Percentiles rank a stretch among this genome's conserved stretches.
Evolutionary conservation across 1,140 invertebrate genomes (phyloP).

Genomic region (Caenorhabditis tropicalis): DNA sequence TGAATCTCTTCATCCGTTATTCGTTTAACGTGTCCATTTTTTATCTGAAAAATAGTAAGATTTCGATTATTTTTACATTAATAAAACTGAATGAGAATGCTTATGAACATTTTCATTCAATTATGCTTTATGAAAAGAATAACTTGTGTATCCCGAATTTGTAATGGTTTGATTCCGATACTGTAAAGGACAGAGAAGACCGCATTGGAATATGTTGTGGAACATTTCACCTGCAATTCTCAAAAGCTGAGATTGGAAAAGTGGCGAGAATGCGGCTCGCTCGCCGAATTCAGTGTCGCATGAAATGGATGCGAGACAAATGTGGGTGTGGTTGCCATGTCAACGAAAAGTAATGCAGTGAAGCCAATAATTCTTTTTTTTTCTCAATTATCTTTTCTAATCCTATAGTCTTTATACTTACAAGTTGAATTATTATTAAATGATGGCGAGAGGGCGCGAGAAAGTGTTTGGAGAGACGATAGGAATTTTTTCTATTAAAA

Average conservation of each 20-base stretch:
- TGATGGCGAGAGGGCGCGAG: too few species aligned
- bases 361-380: conserved; percentile 38
- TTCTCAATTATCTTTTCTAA: neutral
- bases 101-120: too few species aligned
- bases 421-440: neutral
- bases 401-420: neutral
- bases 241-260: neutral
- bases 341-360: conserved; percentile 24
- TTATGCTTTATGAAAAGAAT: too few species aligned
- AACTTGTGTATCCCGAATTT: conserved; percentile 98
- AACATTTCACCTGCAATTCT: conserved; percentile 80
- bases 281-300: neutral
- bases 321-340: neutral
- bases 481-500: too few species aligned
- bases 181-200: conserved; percentile 98
- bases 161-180: conserved; percentile 96
- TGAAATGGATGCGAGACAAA: neutral
- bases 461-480: too few species aligned
- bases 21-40: conserved; percentile 98
- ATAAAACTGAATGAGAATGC: too few species aligned
- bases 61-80: too few species aligned
- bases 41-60: conserved; percentile 83
- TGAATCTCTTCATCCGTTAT: conserved; percentile 99
- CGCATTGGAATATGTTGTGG: conserved; percentile 98
- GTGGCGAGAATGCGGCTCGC: neutral